Evolutionary conservation across 1,140 invertebrate genomes (phyloP).

Genomic region (Drosophila ambigua): DNA sequence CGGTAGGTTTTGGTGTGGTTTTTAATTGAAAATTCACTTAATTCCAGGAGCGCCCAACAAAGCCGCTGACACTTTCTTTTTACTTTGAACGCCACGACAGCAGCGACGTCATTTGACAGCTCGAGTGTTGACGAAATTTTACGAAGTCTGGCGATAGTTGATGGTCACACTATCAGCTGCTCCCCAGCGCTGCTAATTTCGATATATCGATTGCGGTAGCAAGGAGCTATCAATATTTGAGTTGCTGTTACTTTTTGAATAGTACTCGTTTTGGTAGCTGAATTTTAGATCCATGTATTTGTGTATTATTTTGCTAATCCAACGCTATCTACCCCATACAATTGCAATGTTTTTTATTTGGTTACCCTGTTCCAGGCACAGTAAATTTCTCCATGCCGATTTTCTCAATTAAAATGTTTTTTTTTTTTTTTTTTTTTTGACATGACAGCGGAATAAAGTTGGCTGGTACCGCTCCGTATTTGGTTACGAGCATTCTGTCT

Average conservation of each 20-base stretch:
- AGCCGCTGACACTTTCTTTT: constrained; percentile 22
- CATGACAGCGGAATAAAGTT: constrained; percentile 3
- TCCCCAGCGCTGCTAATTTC: no score
- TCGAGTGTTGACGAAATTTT: no score
- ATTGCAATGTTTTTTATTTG: not conserved
- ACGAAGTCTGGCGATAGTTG: no score
- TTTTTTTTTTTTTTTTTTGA: constrained; percentile 17
- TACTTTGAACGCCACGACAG: no score
- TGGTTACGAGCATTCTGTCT: constrained; percentile 52
- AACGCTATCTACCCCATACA: constrained; percentile 20
- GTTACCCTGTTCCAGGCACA: constrained; percentile 37
- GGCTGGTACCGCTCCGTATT: constrained; percentile 61
- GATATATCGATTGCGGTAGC: no score
- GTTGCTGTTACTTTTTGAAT: no score
- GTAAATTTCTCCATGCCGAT: not conserved
- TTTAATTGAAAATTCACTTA: constrained; percentile 47
- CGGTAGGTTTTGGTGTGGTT: constrained; percentile 8
- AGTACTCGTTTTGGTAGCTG: no score
- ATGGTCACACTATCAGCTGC: no score
- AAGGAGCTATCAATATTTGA: no score
- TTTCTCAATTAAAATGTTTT: constrained; percentile 37
- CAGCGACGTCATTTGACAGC: no score
- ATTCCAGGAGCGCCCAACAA: not conserved
- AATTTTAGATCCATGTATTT: no score
- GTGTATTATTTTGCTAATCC: not conserved